Evolutionary conservation across 1,140 invertebrate genomes (phyloP).

Genomic region (Pectinophora gossypiella): DNA sequence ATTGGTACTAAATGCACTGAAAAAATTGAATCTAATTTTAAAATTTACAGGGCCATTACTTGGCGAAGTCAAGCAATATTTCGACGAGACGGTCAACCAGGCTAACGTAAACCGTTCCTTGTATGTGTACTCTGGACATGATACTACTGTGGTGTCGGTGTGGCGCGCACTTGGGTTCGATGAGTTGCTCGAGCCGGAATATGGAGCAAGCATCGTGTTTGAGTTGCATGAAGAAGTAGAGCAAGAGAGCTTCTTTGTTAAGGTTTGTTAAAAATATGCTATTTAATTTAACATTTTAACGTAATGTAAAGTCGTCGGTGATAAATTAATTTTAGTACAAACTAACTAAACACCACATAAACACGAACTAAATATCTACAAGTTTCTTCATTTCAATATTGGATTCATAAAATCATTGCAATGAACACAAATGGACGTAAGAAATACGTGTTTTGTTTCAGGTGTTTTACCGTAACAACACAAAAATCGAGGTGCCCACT

Average conservation of each 20-base stretch:
- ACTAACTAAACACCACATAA: too few species aligned
- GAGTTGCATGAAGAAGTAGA: constrained; percentile 78
- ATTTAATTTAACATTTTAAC: not conserved
- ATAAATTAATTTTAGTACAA: too few species aligned
- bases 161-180: constrained; percentile 81
- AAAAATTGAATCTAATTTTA: constrained; percentile 1
- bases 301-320: too few species aligned
- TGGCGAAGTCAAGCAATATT: constrained; percentile 48
- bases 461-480: constrained; percentile 65
- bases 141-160: constrained; percentile 83
- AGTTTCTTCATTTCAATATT: too few species aligned
- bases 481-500: constrained; percentile 61
- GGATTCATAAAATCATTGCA: too few species aligned
- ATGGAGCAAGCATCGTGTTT: constrained; percentile 81
- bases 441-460: constrained; percentile 27
- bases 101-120: constrained; percentile 34
- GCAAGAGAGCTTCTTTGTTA: constrained; percentile 51
- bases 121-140: constrained; percentile 81
- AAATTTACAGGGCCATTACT: constrained; percentile 71
- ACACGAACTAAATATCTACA: too few species aligned
- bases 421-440: too few species aligned
- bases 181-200: constrained; percentile 80
- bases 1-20: too few species aligned
- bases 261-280: constrained; percentile 28
- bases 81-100: constrained; percentile 31